Base-by-base conservation (phyloP, 2,888 invertebrate genomes). In the Meloe dianella region DNA sequence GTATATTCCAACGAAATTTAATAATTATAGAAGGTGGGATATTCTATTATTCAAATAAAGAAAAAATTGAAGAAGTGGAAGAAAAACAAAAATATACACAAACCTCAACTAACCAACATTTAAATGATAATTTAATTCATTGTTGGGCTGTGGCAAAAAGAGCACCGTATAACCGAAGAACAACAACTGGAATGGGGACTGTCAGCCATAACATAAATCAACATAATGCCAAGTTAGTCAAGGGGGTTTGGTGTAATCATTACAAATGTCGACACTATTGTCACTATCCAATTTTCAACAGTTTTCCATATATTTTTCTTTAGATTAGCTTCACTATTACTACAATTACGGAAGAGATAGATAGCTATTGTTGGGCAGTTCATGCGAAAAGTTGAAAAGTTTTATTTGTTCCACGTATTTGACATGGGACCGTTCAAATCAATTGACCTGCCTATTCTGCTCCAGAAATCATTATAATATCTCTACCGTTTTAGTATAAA, bases 281-380 rank as follows among this genome's bases (percentile, higher is more conserved):
- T 9, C 47, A 47, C 47, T 47, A 41, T 17, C 38, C n/a, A 41
- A 5, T 41, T 41, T n/a, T 47, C 47, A 47, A 47, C 47, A 47
- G 20, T 67, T 67, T 67, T 61, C 47, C 38, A 47, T 57, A 24
- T 67, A 41, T 47, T 20, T 20, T 20, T 20, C 70, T 67, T 68
- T 71, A 73, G 70, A 72, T 75, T 76, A 75, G 72, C 72, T 72
- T 74, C 71, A 75, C 74, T 73, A 74, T 73, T 71, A 73, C 73
- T 72, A 69, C 65, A 63, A 70, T 63, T 66, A 68, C 17, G 60
- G 9, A 30, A 35, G 12, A 4, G 0, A 12, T 30, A 30, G 35
- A 14, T 12, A 14, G 14, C 35, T 35, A 12, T 2, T 35, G 4
- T 10, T 14, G 12, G 12, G 38, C n/a, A 41, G 6, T 35, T 35